Evolutionary conservation across 2,797 vertebrate genomes (phyloP).

Genomic region (Darevskia nairensis): DNA sequence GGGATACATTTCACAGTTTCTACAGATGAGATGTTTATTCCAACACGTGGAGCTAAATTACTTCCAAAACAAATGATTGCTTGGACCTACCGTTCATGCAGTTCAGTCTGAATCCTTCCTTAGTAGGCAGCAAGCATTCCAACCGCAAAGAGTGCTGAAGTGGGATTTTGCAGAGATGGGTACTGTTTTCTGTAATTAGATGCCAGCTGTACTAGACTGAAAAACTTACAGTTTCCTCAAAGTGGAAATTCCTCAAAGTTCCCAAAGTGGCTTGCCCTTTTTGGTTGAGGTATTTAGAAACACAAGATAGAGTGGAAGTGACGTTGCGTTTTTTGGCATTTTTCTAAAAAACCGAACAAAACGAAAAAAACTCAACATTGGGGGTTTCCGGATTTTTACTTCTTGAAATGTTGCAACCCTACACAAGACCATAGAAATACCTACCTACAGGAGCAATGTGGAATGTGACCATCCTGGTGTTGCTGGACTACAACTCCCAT

Average conservation of each 20-base stretch:
- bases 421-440: background rate
- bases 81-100: constrained; percentile 18
- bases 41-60: constrained; percentile 34
- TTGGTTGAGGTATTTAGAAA: no score
- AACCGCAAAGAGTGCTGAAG: constrained; percentile 25
- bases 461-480: background rate
- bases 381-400: no score
- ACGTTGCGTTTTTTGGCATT: no score
- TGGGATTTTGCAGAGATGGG: constrained; percentile 40
- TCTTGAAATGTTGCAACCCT: no score
- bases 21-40: constrained; percentile 28
- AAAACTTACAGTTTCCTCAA: constrained; percentile 40
- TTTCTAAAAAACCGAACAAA: no score
- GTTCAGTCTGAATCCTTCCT: constrained; percentile 32
- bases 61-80: constrained; percentile 30
- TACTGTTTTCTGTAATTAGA: constrained; percentile 41
- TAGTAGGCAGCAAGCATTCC: constrained; percentile 13
- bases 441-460: background rate
- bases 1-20: constrained; percentile 17
- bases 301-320: no score
- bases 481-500: background rate
- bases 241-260: no score
- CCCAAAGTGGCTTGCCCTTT: no score
- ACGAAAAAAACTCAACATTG: no score
- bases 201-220: background rate